Evolutionary conservation across 2,113 vertebrate genomes (phyloP).

Genomic region (Atrichornis clamosus): DNA sequence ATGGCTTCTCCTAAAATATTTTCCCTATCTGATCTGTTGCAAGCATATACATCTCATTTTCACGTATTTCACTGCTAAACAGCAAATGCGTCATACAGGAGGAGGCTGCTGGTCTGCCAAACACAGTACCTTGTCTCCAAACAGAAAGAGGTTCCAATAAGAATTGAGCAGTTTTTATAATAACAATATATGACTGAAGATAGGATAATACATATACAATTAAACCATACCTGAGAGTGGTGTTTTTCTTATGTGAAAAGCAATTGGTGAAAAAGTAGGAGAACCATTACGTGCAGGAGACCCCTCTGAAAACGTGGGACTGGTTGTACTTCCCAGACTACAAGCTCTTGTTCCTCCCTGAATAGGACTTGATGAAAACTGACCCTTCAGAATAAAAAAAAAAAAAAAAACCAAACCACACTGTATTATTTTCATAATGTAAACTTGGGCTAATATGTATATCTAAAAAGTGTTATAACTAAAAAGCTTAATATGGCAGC

Average conservation of each 20-base stretch:
- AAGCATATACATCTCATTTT: neutral
- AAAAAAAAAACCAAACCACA: neutral
- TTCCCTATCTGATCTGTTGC: neutral
- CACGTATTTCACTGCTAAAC: neutral
- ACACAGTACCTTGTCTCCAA: neutral
- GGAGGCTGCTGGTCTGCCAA: neutral
- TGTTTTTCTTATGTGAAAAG: slow-evolving; percentile 74
- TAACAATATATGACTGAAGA: neutral
- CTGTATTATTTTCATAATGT: neutral
- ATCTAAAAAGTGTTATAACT: neutral
- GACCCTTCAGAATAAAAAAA: slow-evolving; percentile 72
- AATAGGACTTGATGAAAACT: slow-evolving; percentile 97
- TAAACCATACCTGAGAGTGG: slow-evolving; percentile 81
- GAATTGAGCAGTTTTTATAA: neutral
- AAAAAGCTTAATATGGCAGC: neutral
- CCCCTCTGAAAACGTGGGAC: slow-evolving; percentile 78
- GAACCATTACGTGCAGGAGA: slow-evolving; percentile 77
- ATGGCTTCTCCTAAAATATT: neutral
- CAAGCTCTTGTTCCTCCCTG: slow-evolving; percentile 80
- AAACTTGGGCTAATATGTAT: neutral
- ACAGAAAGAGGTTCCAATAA: neutral
- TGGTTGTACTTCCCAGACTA: slow-evolving; percentile 87
- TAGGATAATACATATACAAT: neutral
- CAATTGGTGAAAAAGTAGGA: slow-evolving; percentile 87
- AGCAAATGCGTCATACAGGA: neutral